phyloP scores from a whole-genome alignment of 2,113 vertebrate species.

The Ovis canadensis region DNA sequence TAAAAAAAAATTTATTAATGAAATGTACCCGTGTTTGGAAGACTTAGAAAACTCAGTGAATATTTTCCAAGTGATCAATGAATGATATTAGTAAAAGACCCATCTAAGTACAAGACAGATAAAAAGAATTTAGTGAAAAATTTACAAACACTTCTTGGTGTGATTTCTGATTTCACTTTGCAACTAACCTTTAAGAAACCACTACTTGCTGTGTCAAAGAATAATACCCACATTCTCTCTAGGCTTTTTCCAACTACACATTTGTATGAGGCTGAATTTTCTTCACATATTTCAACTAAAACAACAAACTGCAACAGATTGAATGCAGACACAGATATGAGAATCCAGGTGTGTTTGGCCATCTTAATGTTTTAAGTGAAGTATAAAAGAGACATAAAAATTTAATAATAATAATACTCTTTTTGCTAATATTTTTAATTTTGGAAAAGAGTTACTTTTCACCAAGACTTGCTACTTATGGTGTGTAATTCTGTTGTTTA shows the following conservation, averaged over 20 bases:
- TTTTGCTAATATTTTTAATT: slow-evolving; percentile 1
- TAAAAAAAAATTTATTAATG: background rate
- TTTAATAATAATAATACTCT: background rate
- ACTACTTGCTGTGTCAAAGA: background rate
- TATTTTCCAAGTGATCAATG: background rate
- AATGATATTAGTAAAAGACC: background rate
- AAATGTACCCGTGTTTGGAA: background rate
- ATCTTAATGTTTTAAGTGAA: background rate
- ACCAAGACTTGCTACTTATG: background rate
- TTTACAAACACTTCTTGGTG: background rate
- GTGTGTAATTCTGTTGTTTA: background rate
- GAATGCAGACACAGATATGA: background rate
- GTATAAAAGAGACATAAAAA: background rate
- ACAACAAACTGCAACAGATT: background rate
- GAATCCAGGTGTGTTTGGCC: background rate
- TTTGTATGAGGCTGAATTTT: background rate
- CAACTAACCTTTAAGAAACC: slow-evolving; percentile 16
- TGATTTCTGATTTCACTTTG: background rate
- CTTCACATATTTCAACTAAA: background rate
- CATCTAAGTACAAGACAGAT: background rate
- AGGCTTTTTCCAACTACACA: background rate
- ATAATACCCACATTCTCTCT: background rate
- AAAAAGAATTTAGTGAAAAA: background rate
- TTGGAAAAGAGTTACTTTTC: slow-evolving; percentile 19
- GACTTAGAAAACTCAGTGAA: background rate